Base-by-base conservation (phyloP, 2,797 vertebrate genomes). In the Acropternis orthonyx region DNA sequence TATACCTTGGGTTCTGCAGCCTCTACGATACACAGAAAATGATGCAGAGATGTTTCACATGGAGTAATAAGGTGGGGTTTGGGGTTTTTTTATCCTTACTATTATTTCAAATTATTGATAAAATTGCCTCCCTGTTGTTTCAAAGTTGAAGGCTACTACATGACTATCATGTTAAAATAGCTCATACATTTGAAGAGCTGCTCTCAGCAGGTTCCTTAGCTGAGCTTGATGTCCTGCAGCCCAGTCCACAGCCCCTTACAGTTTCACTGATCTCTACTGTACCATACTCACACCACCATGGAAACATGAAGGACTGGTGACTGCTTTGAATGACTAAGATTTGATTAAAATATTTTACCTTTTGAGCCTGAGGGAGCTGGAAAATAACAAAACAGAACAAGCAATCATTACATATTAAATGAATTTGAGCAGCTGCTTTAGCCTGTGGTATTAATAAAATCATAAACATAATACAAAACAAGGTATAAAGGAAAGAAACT, bases 351-450 rank as follows among this genome's bases (percentile, higher is more conserved):
- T 85, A 92, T 95, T 98, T 99, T 99, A 99, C 99, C 99, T 99
- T 99, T 97, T 99, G 98, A 97, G 99, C 99, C 98, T 99, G 99
- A 96, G 99, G 98, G 95, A 99, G 99, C 99, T 99, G 98, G 96
- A 97, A 98, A 98, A 97, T 96, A 93, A 95, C 73, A 97, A 94
- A 96, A 97, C 93, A 97, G 96, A 97, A 97, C 91, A 96, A 96
- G 80, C 49, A 94, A 94, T 97, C 93, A 88, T 98, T 98, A 98
- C 51, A 95, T 92, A 71, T 92, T 81, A 93, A 91, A 67, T 89
- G 63, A 88, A 92, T 85, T 65, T 95, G 61, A 95, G 92, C 95
- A 93, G 75, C 91, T 84, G 55, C 74, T 89, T 93, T 77, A 91
- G 75, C 72, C 72, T 95, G 84, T 51, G 81, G 41, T 26, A 65